Evolutionary conservation across 2,113 vertebrate genomes (phyloP), one percentile per base, ranked within the genome.

Genomic region (Clupea harengus): DNA sequence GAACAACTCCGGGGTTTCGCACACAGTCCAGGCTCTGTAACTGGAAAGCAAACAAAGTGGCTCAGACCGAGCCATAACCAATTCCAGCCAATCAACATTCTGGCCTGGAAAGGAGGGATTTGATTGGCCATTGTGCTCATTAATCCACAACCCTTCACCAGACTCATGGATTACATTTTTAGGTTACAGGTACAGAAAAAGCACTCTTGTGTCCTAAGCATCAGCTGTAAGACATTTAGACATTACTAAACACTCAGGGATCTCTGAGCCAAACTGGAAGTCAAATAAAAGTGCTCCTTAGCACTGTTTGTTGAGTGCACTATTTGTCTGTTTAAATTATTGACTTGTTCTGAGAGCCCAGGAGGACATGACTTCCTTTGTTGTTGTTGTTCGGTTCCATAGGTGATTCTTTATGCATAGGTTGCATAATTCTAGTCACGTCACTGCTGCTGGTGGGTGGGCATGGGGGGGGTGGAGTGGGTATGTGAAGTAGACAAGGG

Each of bases 341-440:
- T 82, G 46, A 84, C 49, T 75, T 50, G 39, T 82, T 45, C 81
- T 4, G 20, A 75, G 67, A 45, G 28, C 78, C 50, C 60, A 6
- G 17, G 11, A 46, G 44, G 44, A 44, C 67, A 45, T 25, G 0
- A 9, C 20, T 49, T 80, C 28, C 64, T 46, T 28, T 20, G 44
- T 20, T 25, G 57, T 25, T 81, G 28, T 5, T 45, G 49, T 81
- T 4, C 39, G 46, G 52, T 82, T 46, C 18, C 75, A 39, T 2
- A 84, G 78, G 47, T 83, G 39, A 44, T 82, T 86, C 78, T 84
- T 89, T 83, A 82, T 54, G 86, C 81, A 83, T 82, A 52, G 45
- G 22, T 50, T 72, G 81, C 83, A 64, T 86, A 84, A 86, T 67
- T 85, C 39, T 44, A 85, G 64, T n/a, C 22, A 45, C 28, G n/a